A percentile compares a stretch with the other conserved stretches of the same genome.
Conservation (phyloP, 2,113 vertebrate genomes). For the Zosterops borbonicus region DNA sequence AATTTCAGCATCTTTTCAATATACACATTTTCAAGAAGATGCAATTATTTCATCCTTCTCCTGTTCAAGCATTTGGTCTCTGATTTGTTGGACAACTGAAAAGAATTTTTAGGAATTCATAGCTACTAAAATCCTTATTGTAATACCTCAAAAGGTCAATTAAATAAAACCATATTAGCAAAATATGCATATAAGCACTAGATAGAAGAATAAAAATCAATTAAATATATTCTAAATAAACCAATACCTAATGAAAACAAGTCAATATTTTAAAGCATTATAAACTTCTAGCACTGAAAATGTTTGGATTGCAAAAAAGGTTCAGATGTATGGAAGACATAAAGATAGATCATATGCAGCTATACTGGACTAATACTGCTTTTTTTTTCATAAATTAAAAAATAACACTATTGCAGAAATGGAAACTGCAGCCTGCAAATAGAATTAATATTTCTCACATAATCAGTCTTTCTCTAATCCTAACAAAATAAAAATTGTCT, state of each 20-base stretch:
- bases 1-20: not conserved
- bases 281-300: not conserved
- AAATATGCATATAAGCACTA: not conserved
- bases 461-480: not conserved
- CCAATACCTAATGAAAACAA: not conserved
- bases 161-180: not conserved
- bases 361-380: not conserved
- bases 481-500: not conserved
- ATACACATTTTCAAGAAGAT: not conserved
- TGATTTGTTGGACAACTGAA: not conserved
- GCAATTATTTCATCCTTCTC: not conserved
- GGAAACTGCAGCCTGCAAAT: not conserved
- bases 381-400: not conserved
- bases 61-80: not conserved
- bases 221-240: not conserved
- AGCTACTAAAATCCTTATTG: not conserved
- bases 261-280: not conserved
- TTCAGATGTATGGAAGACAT: not conserved
- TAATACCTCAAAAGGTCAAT: not conserved
- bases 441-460: not conserved
- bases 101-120: not conserved
- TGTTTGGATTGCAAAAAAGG: not conserved
- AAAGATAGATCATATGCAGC: not conserved
- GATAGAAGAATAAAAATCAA: not conserved
- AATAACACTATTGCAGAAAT: not conserved